phyloP scores from a whole-genome alignment of 2,113 vertebrate genomes.

The Tor tambroides region DNA sequence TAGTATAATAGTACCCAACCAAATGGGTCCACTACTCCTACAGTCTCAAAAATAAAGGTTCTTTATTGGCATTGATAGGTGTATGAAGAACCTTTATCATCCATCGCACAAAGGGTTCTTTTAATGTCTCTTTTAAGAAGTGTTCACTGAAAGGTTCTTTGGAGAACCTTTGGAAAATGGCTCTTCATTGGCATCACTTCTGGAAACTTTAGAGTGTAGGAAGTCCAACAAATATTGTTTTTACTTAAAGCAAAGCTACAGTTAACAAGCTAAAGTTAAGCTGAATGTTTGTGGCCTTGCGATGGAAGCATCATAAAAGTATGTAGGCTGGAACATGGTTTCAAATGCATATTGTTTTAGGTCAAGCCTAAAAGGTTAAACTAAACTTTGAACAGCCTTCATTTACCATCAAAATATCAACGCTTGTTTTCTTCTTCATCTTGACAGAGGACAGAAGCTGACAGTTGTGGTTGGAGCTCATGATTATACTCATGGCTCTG shows the following conservation, averaged over 20 bases:
- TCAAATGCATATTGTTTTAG: neutral
- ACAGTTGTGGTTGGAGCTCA: conserved; percentile 56
- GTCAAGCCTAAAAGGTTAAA: neutral
- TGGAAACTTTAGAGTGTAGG: neutral
- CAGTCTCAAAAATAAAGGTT: too few species aligned
- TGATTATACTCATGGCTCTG: neutral
- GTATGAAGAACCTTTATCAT: too few species aligned
- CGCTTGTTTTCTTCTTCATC: neutral
- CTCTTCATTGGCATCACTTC: too few species aligned
- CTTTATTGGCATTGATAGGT: too few species aligned
- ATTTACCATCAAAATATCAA: neutral
- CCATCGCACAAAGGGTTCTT: too few species aligned
- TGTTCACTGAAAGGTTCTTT: too few species aligned
- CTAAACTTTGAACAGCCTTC: neutral
- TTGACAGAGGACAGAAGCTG: conserved; percentile 33
- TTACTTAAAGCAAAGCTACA: neutral
- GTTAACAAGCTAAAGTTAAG: neutral
- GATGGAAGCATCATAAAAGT: neutral
- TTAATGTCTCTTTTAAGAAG: too few species aligned
- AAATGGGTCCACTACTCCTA: neutral
- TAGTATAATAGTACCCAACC: neutral
- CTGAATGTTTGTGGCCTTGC: neutral
- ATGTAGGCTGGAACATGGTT: neutral
- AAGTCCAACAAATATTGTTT: neutral
- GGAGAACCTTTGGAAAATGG: too few species aligned